Evolutionary conservation across 1,140 invertebrate species (phyloP).

Genomic region (Vanessa tameamea): DNA sequence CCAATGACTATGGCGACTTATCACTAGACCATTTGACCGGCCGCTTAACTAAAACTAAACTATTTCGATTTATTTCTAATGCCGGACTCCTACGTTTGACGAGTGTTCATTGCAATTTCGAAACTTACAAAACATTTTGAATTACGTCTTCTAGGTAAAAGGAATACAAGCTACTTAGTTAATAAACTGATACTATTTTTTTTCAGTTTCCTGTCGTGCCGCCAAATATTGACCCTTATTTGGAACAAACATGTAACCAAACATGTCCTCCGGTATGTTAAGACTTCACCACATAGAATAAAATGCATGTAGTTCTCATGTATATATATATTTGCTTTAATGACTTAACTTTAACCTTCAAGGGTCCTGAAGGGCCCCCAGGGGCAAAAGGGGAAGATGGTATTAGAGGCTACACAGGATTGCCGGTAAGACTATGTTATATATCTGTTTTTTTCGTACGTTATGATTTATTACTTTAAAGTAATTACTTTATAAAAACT

Average conservation of each 20-base stretch:
- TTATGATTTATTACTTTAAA: not conserved
- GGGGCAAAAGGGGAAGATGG: slow-evolving; percentile 55
- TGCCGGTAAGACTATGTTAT: slow-evolving; percentile 50
- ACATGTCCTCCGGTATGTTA: slow-evolving; percentile 59
- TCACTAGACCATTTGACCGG: no score
- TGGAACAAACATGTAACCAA: slow-evolving; percentile 47
- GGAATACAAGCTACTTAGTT: no score
- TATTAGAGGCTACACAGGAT: slow-evolving; percentile 48
- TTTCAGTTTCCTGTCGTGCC: not conserved
- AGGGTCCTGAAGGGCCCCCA: slow-evolving; percentile 58
- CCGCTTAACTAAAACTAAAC: no score
- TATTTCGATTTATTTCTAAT: no score
- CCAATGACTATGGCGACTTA: no score
- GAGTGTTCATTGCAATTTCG: no score
- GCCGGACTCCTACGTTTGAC: no score
- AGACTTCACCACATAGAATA: not conserved
- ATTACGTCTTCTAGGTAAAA: no score
- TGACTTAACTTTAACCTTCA: slow-evolving; percentile 22
- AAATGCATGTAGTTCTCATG: no score
- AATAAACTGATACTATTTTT: not conserved
- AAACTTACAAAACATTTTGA: no score
- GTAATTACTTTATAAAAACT: slow-evolving; percentile 23
- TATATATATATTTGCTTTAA: no score
- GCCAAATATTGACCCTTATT: slow-evolving; percentile 12
- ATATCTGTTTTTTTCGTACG: not conserved